phyloP scores from a whole-genome alignment of 2,888 invertebrate species.

The Caenorhabditis sulstoni region DNA sequence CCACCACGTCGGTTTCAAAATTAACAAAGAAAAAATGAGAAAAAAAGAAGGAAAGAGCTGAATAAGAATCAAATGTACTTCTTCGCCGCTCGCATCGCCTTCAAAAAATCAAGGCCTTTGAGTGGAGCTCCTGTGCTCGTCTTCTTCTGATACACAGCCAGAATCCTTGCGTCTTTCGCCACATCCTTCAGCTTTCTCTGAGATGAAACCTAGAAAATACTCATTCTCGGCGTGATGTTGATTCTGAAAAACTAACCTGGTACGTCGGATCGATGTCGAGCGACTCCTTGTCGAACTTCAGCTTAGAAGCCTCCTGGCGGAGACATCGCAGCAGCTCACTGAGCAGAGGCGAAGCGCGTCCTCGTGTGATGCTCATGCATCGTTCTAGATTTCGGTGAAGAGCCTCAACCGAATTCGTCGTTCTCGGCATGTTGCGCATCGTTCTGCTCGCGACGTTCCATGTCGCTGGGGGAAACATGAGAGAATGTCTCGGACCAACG shows the following conservation, averaged over 20 bases:
- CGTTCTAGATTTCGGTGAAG: background rate
- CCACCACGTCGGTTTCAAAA: too few relatives aligned
- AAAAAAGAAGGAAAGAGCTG: too few relatives aligned
- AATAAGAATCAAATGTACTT: background rate
- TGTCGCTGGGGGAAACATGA: background rate
- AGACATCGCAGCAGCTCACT: background rate
- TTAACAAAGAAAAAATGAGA: too few relatives aligned
- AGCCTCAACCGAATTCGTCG: background rate
- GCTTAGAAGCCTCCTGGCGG: background rate
- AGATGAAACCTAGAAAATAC: background rate
- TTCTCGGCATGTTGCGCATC: background rate
- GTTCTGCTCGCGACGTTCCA: background rate
- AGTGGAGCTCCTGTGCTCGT: background rate
- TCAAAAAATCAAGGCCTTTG: background rate
- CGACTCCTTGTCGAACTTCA: background rate
- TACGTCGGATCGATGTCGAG: background rate
- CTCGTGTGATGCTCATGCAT: background rate
- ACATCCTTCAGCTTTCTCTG: background rate
- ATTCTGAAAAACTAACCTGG: background rate
- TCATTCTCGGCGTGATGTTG: background rate
- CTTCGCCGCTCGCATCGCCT: background rate
- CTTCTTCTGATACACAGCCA: background rate
- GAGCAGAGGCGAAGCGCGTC: background rate
- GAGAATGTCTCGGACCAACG: background rate
- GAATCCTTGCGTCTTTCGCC: background rate